phyloP scores from a whole-genome alignment of 2,797 vertebrate genomes.

The Spinus olivaceus region DNA sequence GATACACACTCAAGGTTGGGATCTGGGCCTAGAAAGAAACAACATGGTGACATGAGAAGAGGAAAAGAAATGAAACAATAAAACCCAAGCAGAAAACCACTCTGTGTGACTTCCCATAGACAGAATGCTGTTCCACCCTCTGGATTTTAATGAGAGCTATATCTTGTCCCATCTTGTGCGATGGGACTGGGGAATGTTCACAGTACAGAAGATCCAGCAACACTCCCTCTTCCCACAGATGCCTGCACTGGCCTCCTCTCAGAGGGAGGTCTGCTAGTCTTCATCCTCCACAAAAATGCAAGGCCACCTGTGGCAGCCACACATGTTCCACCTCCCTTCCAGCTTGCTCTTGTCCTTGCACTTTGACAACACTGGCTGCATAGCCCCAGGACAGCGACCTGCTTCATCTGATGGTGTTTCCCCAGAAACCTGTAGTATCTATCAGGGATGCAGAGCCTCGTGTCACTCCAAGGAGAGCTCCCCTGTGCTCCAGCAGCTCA shows the following conservation, averaged over 20 bases:
- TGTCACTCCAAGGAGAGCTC: background rate
- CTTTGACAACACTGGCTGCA: background rate
- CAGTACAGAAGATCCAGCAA: background rate
- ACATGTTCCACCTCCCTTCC: background rate
- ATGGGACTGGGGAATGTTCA: background rate
- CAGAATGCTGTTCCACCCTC: background rate
- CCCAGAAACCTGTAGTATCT: background rate
- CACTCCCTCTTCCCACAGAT: background rate
- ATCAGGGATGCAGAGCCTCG: background rate
- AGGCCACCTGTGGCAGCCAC: background rate
- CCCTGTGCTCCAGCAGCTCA: background rate
- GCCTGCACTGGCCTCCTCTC: background rate
- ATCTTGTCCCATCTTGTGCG: background rate
- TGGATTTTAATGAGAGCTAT: background rate
- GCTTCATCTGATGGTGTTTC: background rate
- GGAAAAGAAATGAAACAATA: background rate
- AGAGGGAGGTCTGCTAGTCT: background rate
- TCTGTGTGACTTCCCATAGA: accelerated
- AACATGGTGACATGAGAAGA: background rate
- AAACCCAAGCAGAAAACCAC: background rate
- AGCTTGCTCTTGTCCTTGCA: background rate
- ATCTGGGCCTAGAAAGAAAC: slow-evolving; percentile 56
- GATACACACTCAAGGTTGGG: slow-evolving; percentile 43
- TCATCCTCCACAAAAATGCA: background rate
- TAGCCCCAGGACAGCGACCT: background rate